Base-by-base conservation (phyloP, 2,113 vertebrate genomes). In the Melospiza georgiana region DNA sequence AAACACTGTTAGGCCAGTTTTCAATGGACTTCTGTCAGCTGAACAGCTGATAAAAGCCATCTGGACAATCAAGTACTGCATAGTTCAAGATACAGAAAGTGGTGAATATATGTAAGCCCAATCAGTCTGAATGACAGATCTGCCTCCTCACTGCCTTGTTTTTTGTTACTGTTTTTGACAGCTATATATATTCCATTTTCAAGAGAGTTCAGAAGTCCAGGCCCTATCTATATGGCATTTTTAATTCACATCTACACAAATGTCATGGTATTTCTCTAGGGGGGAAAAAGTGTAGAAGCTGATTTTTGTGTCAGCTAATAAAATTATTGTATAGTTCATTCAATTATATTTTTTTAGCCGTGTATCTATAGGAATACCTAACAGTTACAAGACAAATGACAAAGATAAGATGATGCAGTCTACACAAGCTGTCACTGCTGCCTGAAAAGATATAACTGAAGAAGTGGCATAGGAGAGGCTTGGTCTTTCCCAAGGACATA, bases 201-300 rank as follows among this genome's bases (percentile, higher is more conserved):
- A 86, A 66, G 52, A 83, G 89, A 93, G 83, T 84, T 96, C 93
- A 89, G 92, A 95, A 95, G 93, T 94, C 93, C 74, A 90, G 73
- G 76, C 52, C 41, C 51, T 93, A 94, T 93, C 75, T 91, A 78
- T 82, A 79, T 63, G 87, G 93, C 84, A 95, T 96, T 96, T 96
- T 96, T 94, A 90, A 96, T 96, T 93, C 91, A 90, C 83, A 85
- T 92, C 94, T 88, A 90, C 82, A 94, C 84, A 95, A 95, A 95
- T 96, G 94, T 95, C 93, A 94, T 72, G 93, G 79, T 68, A 95
- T 97, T 96, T 97, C 92, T 96, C 90, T 68, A 68, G 33, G 61
- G 63, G 7, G 5, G 52, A 61, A 57, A 65, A 96, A 90, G 58
- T 73, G 73, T 82, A 87, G 61, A 94, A 87, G 61, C 57, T 67